These are phyloP conservation scores for Chaetoderma sp. DNA, from an alignment of 2,888 invertebrate species.

Conservation along the genomic window DNA sequence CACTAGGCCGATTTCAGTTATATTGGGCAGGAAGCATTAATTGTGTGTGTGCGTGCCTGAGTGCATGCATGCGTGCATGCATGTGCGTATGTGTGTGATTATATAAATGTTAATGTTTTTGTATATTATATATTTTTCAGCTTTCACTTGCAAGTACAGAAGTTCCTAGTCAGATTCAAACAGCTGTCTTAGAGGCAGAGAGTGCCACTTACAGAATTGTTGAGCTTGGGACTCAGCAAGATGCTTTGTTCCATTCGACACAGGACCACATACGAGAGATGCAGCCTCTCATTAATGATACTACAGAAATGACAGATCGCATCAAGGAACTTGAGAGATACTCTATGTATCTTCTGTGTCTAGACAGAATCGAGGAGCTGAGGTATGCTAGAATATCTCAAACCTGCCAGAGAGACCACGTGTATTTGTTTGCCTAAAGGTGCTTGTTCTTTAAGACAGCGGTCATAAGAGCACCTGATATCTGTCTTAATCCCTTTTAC, in stretches of 20 bases:
- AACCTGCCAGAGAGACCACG: no score
- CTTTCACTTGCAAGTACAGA: conserved; percentile 57
- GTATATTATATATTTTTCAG: conserved; percentile 40
- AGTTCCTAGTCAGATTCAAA: conserved; percentile 58
- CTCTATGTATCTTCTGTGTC: conserved; percentile 52
- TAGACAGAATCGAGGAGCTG: conserved; percentile 57
- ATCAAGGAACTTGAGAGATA: conserved; percentile 56
- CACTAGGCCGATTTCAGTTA: no score
- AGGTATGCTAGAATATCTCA: no score
- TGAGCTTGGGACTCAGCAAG: conserved; percentile 44
- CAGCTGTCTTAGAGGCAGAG: conserved; percentile 55
- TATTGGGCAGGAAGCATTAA: no score
- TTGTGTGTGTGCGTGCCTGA: background rate
- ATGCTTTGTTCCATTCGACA: conserved; percentile 49
- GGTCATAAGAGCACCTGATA: no score
- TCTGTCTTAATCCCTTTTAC: no score
- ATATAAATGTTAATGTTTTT: background rate
- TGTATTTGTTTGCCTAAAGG: no score
- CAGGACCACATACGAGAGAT: conserved; percentile 46
- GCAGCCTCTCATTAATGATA: conserved; percentile 46
- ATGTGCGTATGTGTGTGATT: background rate
- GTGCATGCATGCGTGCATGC: background rate
- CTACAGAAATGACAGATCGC: conserved; percentile 45
- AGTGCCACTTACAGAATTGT: conserved; percentile 40
- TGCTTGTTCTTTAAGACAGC: background rate